A percentile compares a stretch with the other conserved stretches of the same genome.
These are phyloP conservation scores for Eupsilia transversa DNA, from an alignment of 2,888 invertebrate species.

Conservation along the genomic window DNA sequence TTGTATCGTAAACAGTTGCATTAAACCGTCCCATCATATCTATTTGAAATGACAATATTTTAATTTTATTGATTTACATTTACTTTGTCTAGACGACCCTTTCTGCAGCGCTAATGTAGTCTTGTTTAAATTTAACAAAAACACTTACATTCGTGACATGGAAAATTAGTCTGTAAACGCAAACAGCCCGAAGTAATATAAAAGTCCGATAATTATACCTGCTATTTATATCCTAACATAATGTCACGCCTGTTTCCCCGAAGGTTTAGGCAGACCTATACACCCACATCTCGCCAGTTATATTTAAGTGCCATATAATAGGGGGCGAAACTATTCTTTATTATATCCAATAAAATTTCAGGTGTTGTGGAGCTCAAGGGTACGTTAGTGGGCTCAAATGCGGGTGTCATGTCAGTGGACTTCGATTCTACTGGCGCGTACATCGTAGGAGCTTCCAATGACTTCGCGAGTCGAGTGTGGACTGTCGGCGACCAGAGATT, in stretches of 20 bases:
- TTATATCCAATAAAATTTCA: conserved; percentile 68
- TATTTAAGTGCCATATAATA: background rate
- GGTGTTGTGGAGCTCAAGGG: conserved; percentile 94
- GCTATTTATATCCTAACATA: background rate
- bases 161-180: background rate
- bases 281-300: background rate
- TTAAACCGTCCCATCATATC: background rate
- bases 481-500: conserved; percentile 97
- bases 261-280: background rate
- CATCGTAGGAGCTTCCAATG: conserved; percentile 98
- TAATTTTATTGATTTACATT: too few relatives aligned
- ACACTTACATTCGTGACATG: background rate
- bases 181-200: background rate
- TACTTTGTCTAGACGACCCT: background rate
- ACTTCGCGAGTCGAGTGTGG: conserved; percentile 99
- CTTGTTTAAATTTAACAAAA: background rate
- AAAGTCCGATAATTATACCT: background rate
- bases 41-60: too few relatives aligned
- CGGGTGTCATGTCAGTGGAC: conserved; percentile 98
- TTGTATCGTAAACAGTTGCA: too few relatives aligned
- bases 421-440: conserved; percentile 97
- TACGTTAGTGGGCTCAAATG: conserved; percentile 97
- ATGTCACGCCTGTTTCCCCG: background rate
- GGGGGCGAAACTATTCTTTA: conserved; percentile 7
- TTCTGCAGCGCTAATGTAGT: background rate